Evolutionary conservation across 1,140 invertebrate species (phyloP), one percentile per base, ranked within the genome.

Genomic region (Eubasilissa regina): DNA sequence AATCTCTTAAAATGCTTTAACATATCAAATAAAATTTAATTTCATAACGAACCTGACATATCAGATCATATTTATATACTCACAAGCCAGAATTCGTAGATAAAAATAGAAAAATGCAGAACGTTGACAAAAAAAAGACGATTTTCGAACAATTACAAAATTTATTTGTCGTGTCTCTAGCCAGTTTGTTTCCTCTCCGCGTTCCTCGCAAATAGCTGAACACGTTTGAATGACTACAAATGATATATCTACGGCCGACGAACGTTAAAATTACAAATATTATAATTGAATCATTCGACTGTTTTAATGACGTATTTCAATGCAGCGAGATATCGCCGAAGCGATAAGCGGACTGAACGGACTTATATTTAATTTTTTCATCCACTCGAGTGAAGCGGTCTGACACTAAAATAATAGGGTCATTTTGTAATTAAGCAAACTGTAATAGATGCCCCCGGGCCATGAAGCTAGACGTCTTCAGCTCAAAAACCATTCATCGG

Each of bases 261-360:
- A 35, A 12, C 58, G 60, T 43, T 35, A 13, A 35, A 64, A 64
- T 64, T 64, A 64, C 25, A 64, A 64, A 35, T 64, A 64, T 44
- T 64, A 64, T 64, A 64, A 64, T 64, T 64, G 60, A 43, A 64
- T 64, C 60, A 64, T 64, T 25, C 19, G 17, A 10, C 13, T 64
- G 19, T 64, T 68, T 68, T 68, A 68, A 68, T 48, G 44, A 25
- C 48, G 48, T 51, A 15, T 51, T 51, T 15, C n/a, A 44, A 48
- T 45, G 64, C 64, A 68, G 17, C 43, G 11, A 68, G 44, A 48
- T n/a, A 68, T n/a, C 17, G 12, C 43, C 4, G 64, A 45, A 10
- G 44, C 15, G 44, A 47, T 45, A 68, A 68, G 44, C 43, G 13
- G 21, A 62, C 10, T 25, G 21, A 25, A 68, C 25, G 25, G 25